A percentile compares a stretch with the other conserved stretches of the same genome.
phyloP scores from a whole-genome alignment of 1,140 invertebrate species.

The Oncopeltus fasciatus region DNA sequence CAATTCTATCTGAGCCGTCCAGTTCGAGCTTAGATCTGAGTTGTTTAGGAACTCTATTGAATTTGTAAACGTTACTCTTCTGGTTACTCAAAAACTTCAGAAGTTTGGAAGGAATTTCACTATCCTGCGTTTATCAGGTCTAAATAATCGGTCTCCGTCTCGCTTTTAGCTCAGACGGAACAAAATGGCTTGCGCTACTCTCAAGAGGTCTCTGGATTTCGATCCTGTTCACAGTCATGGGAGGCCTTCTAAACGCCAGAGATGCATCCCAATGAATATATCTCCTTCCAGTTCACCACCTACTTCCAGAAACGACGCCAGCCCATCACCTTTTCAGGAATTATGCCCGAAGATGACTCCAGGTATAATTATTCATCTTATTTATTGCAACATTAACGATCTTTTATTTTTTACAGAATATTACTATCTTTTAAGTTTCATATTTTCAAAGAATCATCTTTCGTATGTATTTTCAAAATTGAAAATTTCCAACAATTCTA shows the following conservation, averaged over 20 bases:
- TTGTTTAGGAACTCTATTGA: not conserved
- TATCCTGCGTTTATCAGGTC: not conserved
- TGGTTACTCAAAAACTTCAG: not conserved
- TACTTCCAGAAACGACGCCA: slow-evolving; percentile 32
- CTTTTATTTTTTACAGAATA: too few species aligned
- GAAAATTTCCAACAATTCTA: too few species aligned
- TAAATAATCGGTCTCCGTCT: not conserved
- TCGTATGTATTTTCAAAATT: too few species aligned
- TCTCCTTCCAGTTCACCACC: slow-evolving; percentile 50
- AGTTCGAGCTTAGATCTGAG: not conserved
- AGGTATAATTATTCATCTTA: slow-evolving; percentile 38
- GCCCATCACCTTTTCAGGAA: slow-evolving; percentile 61
- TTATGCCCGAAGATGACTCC: slow-evolving; percentile 66
- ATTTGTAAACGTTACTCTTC: not conserved
- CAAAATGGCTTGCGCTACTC: slow-evolving; percentile 83
- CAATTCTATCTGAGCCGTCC: not conserved
- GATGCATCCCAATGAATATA: slow-evolving; percentile 69
- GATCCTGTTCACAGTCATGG: slow-evolving; percentile 69
- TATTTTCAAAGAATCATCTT: too few species aligned
- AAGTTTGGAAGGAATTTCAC: not conserved
- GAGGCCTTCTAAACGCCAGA: slow-evolving; percentile 66
- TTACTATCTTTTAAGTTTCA: too few species aligned
- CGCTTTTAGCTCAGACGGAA: not conserved
- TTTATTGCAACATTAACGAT: slow-evolving; percentile 1
- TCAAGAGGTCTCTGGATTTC: slow-evolving; percentile 85